Percentiles rank a stretch among this genome's conserved stretches.
phyloP scores from a whole-genome alignment of 53 echinoderm and acorn worm genomes.

The Stichopus horrens region DNA sequence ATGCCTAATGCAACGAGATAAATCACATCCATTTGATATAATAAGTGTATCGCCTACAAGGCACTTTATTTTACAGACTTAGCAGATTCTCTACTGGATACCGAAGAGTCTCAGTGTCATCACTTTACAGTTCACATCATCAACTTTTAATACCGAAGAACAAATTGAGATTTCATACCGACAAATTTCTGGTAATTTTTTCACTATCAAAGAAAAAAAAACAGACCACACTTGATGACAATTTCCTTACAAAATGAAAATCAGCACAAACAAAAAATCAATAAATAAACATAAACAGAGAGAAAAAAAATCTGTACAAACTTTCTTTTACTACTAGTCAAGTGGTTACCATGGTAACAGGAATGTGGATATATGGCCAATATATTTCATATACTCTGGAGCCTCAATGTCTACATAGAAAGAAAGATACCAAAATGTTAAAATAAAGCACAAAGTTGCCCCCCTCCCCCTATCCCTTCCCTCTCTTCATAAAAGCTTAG shows the following conservation, averaged over 20 bases:
- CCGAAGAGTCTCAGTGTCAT: not conserved
- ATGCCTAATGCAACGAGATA: not conserved
- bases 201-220: not conserved
- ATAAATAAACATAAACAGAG: not conserved
- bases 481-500: not conserved
- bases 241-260: conserved; percentile 11
- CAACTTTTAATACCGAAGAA: not conserved
- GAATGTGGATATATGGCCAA: conserved; percentile 22
- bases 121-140: not conserved
- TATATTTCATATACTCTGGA: not conserved
- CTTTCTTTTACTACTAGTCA: not conserved
- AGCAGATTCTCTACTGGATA: not conserved
- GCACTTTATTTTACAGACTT: conserved; percentile 8
- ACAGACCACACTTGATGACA: not conserved
- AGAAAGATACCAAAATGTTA: conserved; percentile 12
- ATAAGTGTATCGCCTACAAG: conserved; percentile 26
- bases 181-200: not conserved
- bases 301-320: conserved; percentile 1
- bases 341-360: conserved; percentile 21
- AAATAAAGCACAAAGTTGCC: not conserved
- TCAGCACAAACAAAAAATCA: too few relatives aligned
- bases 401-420: conserved; percentile 33
- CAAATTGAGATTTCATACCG: not conserved
- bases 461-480: not conserved
- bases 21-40: too few relatives aligned